These are phyloP conservation scores for Paracanthobrama guichenoti DNA, from an alignment of 2,113 vertebrate species.

Conservation along the genomic window DNA sequence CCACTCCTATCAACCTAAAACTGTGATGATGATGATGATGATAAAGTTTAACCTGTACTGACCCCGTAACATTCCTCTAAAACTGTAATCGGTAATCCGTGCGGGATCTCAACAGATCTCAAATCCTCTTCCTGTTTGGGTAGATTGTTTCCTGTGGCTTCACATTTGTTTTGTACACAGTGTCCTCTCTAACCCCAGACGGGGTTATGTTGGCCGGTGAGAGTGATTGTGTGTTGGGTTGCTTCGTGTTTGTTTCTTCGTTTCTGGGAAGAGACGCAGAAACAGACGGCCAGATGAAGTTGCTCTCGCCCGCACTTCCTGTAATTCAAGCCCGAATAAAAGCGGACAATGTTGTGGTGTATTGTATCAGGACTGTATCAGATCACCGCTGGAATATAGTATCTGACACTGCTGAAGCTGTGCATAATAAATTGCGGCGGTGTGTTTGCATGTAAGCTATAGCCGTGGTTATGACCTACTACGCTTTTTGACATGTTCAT, in stretches of 20 bases:
- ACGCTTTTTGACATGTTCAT: too few species aligned
- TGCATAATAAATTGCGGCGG: not conserved
- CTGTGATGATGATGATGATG: too few species aligned
- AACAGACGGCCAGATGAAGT: not conserved
- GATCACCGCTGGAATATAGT: not conserved
- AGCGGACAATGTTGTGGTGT: not conserved
- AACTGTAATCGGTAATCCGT: not conserved
- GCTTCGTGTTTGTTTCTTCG: not conserved
- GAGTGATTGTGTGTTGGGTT: not conserved
- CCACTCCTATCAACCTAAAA: too few species aligned
- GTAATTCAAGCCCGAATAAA: not conserved
- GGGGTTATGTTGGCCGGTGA: not conserved
- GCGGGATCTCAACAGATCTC: not conserved
- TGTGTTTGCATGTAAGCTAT: not conserved
- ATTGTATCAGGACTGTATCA: conserved; percentile 21
- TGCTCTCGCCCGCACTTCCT: not conserved
- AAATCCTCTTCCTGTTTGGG: not conserved
- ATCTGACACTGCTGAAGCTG: not conserved
- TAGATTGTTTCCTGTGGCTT: not conserved
- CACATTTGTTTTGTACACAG: not conserved
- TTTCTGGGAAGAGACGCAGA: not conserved
- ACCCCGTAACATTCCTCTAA: too few species aligned
- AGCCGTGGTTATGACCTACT: too few species aligned
- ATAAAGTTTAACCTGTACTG: too few species aligned
- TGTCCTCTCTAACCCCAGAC: not conserved